phyloP scores from a whole-genome alignment of 2,888 invertebrate genomes.

The Steromphala cineraria region DNA sequence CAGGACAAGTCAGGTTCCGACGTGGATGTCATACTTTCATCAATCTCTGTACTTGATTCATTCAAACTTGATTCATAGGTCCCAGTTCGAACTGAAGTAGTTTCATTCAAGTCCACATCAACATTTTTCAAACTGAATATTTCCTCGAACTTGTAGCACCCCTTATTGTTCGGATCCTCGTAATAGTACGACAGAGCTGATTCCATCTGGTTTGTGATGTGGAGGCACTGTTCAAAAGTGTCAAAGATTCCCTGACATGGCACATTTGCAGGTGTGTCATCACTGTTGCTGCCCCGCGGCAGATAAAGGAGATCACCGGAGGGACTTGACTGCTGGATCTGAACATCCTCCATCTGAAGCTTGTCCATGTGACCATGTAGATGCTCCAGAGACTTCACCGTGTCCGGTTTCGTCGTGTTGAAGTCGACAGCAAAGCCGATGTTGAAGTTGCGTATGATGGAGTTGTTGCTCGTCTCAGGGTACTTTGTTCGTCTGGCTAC shows the following conservation, averaged over 20 bases:
- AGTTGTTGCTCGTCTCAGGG: background rate
- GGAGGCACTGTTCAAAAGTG: constrained; percentile 66
- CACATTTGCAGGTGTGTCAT: background rate
- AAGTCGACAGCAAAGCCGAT: constrained; percentile 66
- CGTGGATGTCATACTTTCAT: background rate
- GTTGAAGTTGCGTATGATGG: constrained; percentile 70
- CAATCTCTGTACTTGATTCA: background rate
- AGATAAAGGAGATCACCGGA: constrained; percentile 8
- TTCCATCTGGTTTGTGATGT: constrained; percentile 66
- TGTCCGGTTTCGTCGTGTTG: constrained; percentile 37
- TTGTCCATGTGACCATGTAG: constrained; percentile 34
- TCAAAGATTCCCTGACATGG: constrained; percentile 50
- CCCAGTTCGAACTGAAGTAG: background rate
- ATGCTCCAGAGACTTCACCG: constrained; percentile 26
- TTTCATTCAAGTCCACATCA: constrained; percentile 31
- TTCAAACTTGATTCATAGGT: background rate
- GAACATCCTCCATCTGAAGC: constrained; percentile 29
- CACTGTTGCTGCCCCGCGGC: background rate
- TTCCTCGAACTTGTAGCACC: constrained; percentile 49
- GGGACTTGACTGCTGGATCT: constrained; percentile 23
- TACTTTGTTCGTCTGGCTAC: background rate
- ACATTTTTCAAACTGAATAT: constrained; percentile 44
- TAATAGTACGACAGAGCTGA: constrained; percentile 67
- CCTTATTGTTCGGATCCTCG: constrained; percentile 46
- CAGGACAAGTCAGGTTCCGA: constrained; percentile 28